Conservation (phyloP, 2,797 vertebrate genomes). For the Eospalax fontanierii region DNA sequence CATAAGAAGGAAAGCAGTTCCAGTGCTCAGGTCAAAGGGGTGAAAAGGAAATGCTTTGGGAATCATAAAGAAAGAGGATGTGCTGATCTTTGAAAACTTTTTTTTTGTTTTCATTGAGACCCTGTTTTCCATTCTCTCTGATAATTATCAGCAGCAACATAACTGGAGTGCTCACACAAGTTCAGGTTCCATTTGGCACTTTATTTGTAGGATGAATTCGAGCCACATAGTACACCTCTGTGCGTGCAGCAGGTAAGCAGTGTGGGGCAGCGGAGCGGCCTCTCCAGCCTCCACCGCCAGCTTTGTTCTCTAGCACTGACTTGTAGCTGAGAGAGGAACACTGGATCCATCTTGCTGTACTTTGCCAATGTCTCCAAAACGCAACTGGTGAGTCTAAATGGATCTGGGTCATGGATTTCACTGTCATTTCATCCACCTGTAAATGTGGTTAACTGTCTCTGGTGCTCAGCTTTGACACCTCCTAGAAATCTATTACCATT, state of each 20-base stretch:
- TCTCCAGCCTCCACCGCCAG: not conserved
- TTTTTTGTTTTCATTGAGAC: slow-evolving; percentile 35
- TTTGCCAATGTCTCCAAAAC: slow-evolving; percentile 16
- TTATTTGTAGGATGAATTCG: not conserved
- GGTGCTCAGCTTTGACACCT: not conserved
- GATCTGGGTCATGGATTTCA: not conserved
- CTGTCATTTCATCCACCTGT: not conserved
- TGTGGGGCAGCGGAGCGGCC: not conserved
- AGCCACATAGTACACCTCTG: not conserved
- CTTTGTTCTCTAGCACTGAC: not conserved
- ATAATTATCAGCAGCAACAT: not conserved
- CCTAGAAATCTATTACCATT: not conserved
- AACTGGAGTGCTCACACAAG: not conserved
- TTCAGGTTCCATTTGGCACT: not conserved
- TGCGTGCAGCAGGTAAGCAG: not conserved
- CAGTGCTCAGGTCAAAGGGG: not conserved
- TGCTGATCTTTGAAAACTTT: slow-evolving; percentile 17
- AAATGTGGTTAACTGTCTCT: not conserved
- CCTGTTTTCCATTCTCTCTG: not conserved
- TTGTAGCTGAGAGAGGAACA: not conserved
- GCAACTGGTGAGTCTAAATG: not conserved
- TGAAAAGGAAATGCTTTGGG: slow-evolving; percentile 24
- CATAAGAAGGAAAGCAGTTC: slow-evolving; percentile 3
- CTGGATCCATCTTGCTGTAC: not conserved
- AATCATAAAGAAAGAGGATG: slow-evolving; percentile 57